Conservation (phyloP, 1,140 invertebrate genomes). For the Potamilus streckersoni region DNA sequence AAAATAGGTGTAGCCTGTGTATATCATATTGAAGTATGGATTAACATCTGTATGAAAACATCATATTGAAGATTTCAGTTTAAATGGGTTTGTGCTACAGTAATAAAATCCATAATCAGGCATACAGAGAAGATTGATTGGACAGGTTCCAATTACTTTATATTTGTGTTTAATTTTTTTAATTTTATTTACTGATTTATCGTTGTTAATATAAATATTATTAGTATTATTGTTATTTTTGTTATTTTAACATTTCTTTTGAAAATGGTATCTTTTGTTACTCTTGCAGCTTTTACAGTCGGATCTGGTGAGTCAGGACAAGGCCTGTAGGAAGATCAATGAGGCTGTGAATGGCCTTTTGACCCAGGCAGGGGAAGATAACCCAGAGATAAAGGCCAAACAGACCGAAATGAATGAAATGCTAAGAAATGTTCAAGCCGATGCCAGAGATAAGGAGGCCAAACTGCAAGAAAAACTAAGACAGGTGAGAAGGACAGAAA, state of each 20-base stretch:
- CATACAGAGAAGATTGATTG: too few species aligned
- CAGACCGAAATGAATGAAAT: conserved; percentile 87
- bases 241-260: neutral
- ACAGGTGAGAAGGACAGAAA: conserved; percentile 66
- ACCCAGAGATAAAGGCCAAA: conserved; percentile 79
- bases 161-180: neutral
- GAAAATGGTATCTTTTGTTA: neutral
- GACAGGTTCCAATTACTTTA: too few species aligned
- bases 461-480: conserved; percentile 92
- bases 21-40: too few species aligned
- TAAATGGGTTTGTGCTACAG: too few species aligned
- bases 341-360: conserved; percentile 73
- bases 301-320: conserved; percentile 58
- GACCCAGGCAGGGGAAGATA: conserved; percentile 76
- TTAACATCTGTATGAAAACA: too few species aligned
- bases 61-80: too few species aligned
- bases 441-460: conserved; percentile 87
- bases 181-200: neutral
- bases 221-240: too few species aligned
- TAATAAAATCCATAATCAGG: too few species aligned
- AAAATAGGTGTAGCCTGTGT: too few species aligned
- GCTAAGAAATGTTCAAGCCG: conserved; percentile 88
- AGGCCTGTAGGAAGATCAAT: conserved; percentile 78
- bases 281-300: conserved; percentile 51
- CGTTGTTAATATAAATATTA: too few species aligned